Evolutionary conservation across 2,797 vertebrate species (phyloP), one percentile per base, ranked within the genome.

Genomic region (Trachops cirrhosus): DNA sequence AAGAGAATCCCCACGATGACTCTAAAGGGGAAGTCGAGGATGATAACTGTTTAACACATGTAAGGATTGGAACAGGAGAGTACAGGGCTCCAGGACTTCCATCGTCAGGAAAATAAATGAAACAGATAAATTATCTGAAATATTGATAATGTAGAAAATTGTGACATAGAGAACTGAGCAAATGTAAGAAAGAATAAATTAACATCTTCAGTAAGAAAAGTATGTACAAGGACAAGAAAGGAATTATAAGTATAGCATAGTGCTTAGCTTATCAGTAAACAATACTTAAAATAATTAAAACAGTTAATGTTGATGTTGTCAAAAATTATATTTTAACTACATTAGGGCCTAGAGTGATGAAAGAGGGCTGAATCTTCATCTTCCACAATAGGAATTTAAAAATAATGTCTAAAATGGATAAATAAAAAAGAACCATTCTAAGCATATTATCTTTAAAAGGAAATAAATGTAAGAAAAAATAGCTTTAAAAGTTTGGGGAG

Each of bases 141-240:
- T 68, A 89, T n/a, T 80, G 73, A 86, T 79, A 34, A 39, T 59
- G 19, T 86, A 82, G 48, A 80, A 80, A 86, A 89, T 59, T 46
- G 21, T 68, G 59, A 39, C 32, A 68, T 32, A 85, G 29, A 92
- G 64, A 71, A 79, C 10, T 59, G 54, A 86, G 67, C 39, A 92
- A 50, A n/a, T n/a, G n/a, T n/a, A n/a, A 75, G 57, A 85, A 94
- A 96, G 84, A 77, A 74, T 37, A 39, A 92, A 84, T 88, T 68
- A 84, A 24, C 54, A 78, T 93, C 39, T 83, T 22, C 44, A 83
- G 26, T 70, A 48, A 87, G 79, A 82, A 89, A 80, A 90, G 54
- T 62, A 2, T 32, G 21, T 67, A 64, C 2, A 85, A 57, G 50
- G 67, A 64, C 4, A 89, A 57, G 50, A 82, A 75, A 94, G 24